Evolutionary conservation across 2,888 invertebrate genomes (phyloP).

Genomic region (Zygogramma bicolorata): DNA sequence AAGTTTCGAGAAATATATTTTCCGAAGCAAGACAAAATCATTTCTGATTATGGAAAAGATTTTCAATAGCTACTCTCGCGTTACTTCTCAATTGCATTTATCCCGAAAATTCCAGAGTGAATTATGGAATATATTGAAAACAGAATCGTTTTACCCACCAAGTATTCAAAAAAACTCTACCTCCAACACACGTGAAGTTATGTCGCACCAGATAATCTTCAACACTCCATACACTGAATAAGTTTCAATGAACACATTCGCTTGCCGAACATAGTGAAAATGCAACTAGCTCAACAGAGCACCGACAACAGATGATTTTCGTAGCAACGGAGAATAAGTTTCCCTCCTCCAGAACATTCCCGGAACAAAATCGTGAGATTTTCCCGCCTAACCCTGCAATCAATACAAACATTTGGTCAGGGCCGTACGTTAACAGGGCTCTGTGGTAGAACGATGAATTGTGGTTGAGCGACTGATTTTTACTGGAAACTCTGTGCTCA

Average conservation of each 20-base stretch:
- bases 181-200: slow-evolving; percentile 10
- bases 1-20: too few species aligned
- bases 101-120: background rate
- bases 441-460: background rate
- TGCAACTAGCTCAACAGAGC: slow-evolving; percentile 23
- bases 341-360: slow-evolving; percentile 53
- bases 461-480: too few species aligned
- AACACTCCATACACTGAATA: background rate
- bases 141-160: slow-evolving; percentile 20
- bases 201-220: background rate
- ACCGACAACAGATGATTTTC: slow-evolving; percentile 41
- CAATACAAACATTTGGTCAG: slow-evolving; percentile 58
- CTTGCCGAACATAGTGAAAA: background rate
- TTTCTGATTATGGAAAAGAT: too few species aligned
- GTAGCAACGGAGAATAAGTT: slow-evolving; percentile 36
- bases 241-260: background rate
- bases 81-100: too few species aligned
- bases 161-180: slow-evolving; percentile 23
- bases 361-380: slow-evolving; percentile 61
- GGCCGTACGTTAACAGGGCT: slow-evolving; percentile 5
- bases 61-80: too few species aligned
- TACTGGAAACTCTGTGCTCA: too few species aligned
- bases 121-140: background rate
- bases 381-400: slow-evolving; percentile 56
- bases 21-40: too few species aligned